Base-by-base conservation (phyloP, 2,888 invertebrate genomes). In the Odontocerum albicorne region DNA sequence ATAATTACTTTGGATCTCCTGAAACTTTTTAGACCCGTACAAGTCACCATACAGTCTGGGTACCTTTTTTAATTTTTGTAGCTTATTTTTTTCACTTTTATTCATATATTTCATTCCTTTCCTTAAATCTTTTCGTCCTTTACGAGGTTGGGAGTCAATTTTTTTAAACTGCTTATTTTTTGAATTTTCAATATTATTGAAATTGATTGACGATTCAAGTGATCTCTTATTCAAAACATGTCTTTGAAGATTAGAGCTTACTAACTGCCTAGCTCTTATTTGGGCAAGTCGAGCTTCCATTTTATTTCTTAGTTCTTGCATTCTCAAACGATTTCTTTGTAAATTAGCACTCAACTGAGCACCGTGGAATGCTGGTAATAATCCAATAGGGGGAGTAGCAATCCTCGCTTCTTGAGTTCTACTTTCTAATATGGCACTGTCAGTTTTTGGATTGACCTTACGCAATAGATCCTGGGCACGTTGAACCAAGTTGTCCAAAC, bases 381-480 rank as follows among this genome's bases (percentile, higher is more conserved):
- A 15, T 36, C 35, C 27, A 22, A 10, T 4, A 33, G 8, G n/a
- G 13, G 42, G 42, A 3, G 27, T 4, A 13, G 27, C 10, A 17
- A 35, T 15, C 16, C 40, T 46, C 13, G 39, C 53, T 49, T 49
- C 31, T 27, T 32, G 43, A 16, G 31, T 20, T 32, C 21, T 22
- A 19, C 16, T 44, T 32, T 44, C 49, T 12, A 8, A 8, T 32
- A 19, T 10, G 2, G 12, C 20, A 35, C 38, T 16, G 20, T 43
- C 42, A 19, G 15, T 1, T 33, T 40, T 40, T 17, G 47, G 13
- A 10, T 52, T 42, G 12, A 62, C 64, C 67, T 33, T 64, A 61
- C 53, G 67, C 66, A 52, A 69, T 68, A 3, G 61, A 54, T 52
- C 68, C 64, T 47, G 68, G 51, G 57, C 57, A 13, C 45, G 33